A percentile compares a stretch with the other conserved stretches of the same genome.
phyloP scores from a whole-genome alignment of 1,140 invertebrate species.

The Micrasema minimum region DNA sequence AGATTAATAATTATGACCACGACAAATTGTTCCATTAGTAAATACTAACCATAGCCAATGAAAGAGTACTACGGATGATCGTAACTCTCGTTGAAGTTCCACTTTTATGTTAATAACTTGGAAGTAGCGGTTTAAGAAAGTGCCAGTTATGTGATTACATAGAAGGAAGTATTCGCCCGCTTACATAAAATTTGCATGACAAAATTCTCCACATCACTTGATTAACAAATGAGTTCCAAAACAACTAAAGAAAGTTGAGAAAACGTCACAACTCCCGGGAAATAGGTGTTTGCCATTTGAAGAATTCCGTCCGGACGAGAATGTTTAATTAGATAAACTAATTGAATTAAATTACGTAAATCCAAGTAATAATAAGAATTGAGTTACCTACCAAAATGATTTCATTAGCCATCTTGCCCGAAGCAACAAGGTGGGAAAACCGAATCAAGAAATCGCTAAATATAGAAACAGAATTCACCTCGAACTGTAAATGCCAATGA shows the following conservation, averaged over 20 bases:
- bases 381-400: too few species aligned
- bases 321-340: too few species aligned
- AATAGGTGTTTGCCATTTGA: not conserved
- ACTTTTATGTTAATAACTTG: not conserved
- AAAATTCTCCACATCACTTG: slow-evolving; percentile 18
- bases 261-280: not conserved
- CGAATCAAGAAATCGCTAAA: not conserved
- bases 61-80: not conserved
- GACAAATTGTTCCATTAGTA: too few species aligned
- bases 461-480: slow-evolving; percentile 6
- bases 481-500: slow-evolving; percentile 33
- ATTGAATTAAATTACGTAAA: too few species aligned
- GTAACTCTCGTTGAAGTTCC: slow-evolving; percentile 2
- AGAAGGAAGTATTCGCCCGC: slow-evolving; percentile 30
- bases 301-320: slow-evolving; percentile 2
- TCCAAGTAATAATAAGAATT: too few species aligned
- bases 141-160: not conserved
- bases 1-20: too few species aligned
- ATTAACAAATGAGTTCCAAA: slow-evolving; percentile 31
- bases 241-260: slow-evolving; percentile 32
- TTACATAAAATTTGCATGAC: slow-evolving; percentile 40
- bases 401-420: too few species aligned
- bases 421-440: too few species aligned
- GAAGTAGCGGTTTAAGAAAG: slow-evolving; percentile 21
- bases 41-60: too few species aligned